These are phyloP conservation scores for Tenthredo livida DNA, from an alignment of 2,888 invertebrate genomes.

Conservation along the genomic window DNA sequence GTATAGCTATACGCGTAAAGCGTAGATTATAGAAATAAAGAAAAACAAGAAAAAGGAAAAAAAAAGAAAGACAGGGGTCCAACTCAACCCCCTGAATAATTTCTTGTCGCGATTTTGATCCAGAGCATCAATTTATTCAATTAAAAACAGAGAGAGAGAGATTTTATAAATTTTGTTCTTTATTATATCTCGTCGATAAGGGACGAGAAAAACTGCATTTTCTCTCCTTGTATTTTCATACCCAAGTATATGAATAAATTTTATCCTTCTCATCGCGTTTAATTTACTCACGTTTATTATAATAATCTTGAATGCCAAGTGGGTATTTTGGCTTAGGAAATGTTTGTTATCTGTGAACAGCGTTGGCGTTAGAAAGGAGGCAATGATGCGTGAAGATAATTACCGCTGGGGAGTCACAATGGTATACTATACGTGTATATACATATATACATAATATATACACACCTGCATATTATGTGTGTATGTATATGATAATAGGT, in stretches of 20 bases:
- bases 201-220: too few species aligned
- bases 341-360: slow-evolving; percentile 38
- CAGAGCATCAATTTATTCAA: too few species aligned
- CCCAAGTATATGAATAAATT: too few species aligned
- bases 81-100: too few species aligned
- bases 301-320: slow-evolving; percentile 28
- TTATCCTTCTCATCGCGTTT: too few species aligned
- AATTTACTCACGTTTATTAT: not conserved
- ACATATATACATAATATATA: not conserved
- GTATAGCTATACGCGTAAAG: not conserved
- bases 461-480: not conserved
- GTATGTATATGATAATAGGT: not conserved
- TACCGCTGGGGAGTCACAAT: slow-evolving; percentile 30
- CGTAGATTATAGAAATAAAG: not conserved
- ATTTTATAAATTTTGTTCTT: too few species aligned
- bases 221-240: too few species aligned
- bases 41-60: not conserved
- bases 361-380: slow-evolving; percentile 40
- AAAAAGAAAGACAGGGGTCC: not conserved
- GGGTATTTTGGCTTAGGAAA: slow-evolving; percentile 27
- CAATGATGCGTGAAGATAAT: slow-evolving; percentile 47
- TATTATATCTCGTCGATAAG: too few species aligned
- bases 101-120: too few species aligned
- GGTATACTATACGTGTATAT: not conserved
- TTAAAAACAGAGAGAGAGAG: too few species aligned